Evolutionary conservation across 1,140 invertebrate genomes (phyloP).

Genomic region (Microplitis mediator): DNA sequence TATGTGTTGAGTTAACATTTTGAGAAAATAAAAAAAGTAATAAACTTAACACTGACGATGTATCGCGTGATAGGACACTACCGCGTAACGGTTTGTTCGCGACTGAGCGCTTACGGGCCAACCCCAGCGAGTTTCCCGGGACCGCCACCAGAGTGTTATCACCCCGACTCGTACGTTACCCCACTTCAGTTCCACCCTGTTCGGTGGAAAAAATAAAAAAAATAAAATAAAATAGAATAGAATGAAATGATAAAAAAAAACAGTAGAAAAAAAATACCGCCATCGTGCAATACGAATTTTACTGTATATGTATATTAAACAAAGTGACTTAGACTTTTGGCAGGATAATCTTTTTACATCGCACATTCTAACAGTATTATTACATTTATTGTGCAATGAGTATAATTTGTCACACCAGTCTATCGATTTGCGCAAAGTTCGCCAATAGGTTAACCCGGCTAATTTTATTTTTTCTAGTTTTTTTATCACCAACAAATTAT

Average conservation of each 20-base stretch:
- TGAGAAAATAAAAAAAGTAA: background rate
- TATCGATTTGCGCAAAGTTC: too few species aligned
- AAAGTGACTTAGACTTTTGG: too few species aligned
- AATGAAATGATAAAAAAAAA: background rate
- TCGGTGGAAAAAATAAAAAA: constrained; percentile 34
- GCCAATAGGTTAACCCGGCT: too few species aligned
- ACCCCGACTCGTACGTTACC: constrained; percentile 31
- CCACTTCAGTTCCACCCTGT: constrained; percentile 3
- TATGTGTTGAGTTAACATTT: background rate
- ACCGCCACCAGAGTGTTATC: constrained; percentile 45
- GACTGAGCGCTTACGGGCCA: constrained; percentile 45
- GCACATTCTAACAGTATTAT: too few species aligned
- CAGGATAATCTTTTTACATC: too few species aligned
- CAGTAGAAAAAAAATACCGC: background rate
- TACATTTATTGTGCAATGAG: too few species aligned
- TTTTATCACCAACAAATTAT: too few species aligned
- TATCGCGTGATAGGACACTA: constrained; percentile 29
- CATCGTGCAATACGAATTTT: too few species aligned
- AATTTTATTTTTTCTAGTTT: too few species aligned
- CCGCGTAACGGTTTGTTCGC: constrained; percentile 47
- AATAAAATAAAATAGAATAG: background rate
- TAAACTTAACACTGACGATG: constrained; percentile 22
- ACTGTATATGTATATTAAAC: too few species aligned
- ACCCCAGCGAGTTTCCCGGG: constrained; percentile 46
- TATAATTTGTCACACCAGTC: too few species aligned